A percentile compares a stretch with the other conserved stretches of the same genome.
These are phyloP conservation scores for Halictus rubicundus DNA, from an alignment of 1,140 invertebrate genomes.

Conservation along the genomic window DNA sequence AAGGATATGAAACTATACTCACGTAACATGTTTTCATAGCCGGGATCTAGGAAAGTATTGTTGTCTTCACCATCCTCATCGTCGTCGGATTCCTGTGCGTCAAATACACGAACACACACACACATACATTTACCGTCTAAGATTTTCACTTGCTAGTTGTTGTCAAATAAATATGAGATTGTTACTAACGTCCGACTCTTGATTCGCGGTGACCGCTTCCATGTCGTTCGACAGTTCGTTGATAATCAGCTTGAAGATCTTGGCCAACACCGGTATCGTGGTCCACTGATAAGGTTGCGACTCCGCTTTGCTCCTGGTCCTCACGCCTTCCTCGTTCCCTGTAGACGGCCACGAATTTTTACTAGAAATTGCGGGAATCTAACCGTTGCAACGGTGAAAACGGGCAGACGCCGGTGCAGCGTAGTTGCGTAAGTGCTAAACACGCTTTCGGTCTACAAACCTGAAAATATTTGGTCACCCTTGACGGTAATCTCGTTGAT, in stretches of 20 bases:
- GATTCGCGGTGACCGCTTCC: constrained; percentile 70
- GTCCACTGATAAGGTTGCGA: constrained; percentile 77
- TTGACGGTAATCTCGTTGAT: constrained; percentile 81
- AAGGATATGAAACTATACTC: constrained; percentile 38
- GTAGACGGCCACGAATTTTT: constrained; percentile 48
- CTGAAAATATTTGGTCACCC: constrained; percentile 75
- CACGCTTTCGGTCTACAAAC: constrained; percentile 51
- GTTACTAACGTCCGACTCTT: constrained; percentile 66
- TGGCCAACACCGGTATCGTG: constrained; percentile 80
- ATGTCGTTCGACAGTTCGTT: constrained; percentile 80
- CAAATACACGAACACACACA: not conserved
- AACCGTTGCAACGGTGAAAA: too few species aligned
- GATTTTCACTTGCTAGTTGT: not conserved
- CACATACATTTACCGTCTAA: too few species aligned
- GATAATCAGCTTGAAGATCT: constrained; percentile 83
- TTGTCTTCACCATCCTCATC: constrained; percentile 77
- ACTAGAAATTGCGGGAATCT: too few species aligned
- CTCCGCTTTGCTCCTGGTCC: constrained; percentile 79
- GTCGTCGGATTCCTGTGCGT: constrained; percentile 72
- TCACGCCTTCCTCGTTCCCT: constrained; percentile 73
- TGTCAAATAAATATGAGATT: constrained; percentile 7
- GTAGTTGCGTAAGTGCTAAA: not conserved
- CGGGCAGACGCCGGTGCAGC: too few species aligned
- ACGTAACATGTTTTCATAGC: constrained; percentile 69
- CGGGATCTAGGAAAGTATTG: constrained; percentile 70